phyloP scores from a whole-genome alignment of 2,888 invertebrate genomes.

The Pegoplata infirma region DNA sequence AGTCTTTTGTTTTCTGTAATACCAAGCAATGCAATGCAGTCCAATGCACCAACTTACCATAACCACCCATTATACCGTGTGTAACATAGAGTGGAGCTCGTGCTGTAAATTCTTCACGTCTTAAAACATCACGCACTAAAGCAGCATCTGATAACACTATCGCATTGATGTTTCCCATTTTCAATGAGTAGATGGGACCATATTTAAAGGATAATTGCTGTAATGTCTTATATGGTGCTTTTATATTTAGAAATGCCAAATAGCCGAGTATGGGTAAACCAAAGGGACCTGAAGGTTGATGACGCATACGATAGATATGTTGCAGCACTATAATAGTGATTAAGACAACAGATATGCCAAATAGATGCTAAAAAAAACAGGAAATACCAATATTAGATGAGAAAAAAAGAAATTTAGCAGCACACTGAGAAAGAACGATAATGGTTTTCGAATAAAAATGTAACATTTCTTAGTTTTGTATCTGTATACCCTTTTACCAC shows the following conservation, averaged over 20 bases:
- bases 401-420: too few relatives aligned
- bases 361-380: slow-evolving; percentile 27
- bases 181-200: slow-evolving; percentile 86
- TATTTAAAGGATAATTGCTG: slow-evolving; percentile 83
- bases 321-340: slow-evolving; percentile 6
- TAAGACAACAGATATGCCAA: slow-evolving; percentile 22
- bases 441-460: too few relatives aligned
- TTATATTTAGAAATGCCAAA: slow-evolving; percentile 84
- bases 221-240: slow-evolving; percentile 85
- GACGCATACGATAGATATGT: slow-evolving; percentile 33
- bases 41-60: slow-evolving; percentile 87
- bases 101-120: slow-evolving; percentile 85
- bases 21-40: background rate
- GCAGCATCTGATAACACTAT: slow-evolving; percentile 88
- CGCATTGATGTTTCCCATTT: slow-evolving; percentile 86
- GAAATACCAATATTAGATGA: slow-evolving; percentile 9
- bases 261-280: slow-evolving; percentile 89
- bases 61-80: slow-evolving; percentile 92
- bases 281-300: slow-evolving; percentile 84
- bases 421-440: too few relatives aligned
- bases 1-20: slow-evolving; percentile 61
- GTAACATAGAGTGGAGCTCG: slow-evolving; percentile 89
- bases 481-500: too few relatives aligned
- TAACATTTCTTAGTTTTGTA: too few relatives aligned
- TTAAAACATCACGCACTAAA: slow-evolving; percentile 85